phyloP scores from a whole-genome alignment of 2,113 vertebrate species.

The Hippocampus guttulatus region DNA sequence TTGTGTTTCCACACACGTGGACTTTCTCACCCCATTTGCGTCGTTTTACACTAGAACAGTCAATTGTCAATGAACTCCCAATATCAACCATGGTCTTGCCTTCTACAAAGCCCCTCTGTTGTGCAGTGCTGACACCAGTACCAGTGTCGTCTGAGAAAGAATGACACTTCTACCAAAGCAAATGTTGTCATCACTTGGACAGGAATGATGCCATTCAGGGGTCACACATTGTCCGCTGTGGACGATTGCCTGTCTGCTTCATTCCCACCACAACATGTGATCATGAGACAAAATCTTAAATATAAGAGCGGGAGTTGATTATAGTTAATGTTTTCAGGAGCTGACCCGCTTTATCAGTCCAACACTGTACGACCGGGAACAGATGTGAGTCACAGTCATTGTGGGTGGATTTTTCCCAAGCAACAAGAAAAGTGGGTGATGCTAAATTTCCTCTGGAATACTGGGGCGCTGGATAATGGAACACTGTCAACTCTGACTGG shows the following conservation, averaged over 20 bases:
- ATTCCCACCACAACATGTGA: slow-evolving; percentile 34
- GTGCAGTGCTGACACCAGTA: slow-evolving; percentile 2
- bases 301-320: slow-evolving; percentile 44
- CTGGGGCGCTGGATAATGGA: slow-evolving; percentile 42
- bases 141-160: background rate
- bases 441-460: slow-evolving; percentile 49
- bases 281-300: slow-evolving; percentile 37
- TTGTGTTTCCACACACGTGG: slow-evolving; percentile 13
- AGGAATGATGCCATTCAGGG: background rate
- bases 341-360: slow-evolving; percentile 28
- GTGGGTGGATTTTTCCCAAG: slow-evolving; percentile 51
- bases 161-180: background rate
- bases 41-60: slow-evolving; percentile 4
- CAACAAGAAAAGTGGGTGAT: slow-evolving; percentile 42
- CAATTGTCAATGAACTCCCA: background rate
- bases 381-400: slow-evolving; percentile 50
- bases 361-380: slow-evolving; percentile 33
- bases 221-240: background rate
- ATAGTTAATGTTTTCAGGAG: slow-evolving; percentile 19
- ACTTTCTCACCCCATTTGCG: slow-evolving; percentile 15
- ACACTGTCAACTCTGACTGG: slow-evolving; percentile 27
- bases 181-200: background rate
- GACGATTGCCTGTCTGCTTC: slow-evolving; percentile 26
- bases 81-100: background rate
- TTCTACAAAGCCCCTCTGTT: background rate